A percentile compares a stretch with the other conserved stretches of the same genome.
These are phyloP conservation scores for Eupeodes latifasciatus DNA, from an alignment of 2,888 invertebrate genomes.

Conservation along the genomic window DNA sequence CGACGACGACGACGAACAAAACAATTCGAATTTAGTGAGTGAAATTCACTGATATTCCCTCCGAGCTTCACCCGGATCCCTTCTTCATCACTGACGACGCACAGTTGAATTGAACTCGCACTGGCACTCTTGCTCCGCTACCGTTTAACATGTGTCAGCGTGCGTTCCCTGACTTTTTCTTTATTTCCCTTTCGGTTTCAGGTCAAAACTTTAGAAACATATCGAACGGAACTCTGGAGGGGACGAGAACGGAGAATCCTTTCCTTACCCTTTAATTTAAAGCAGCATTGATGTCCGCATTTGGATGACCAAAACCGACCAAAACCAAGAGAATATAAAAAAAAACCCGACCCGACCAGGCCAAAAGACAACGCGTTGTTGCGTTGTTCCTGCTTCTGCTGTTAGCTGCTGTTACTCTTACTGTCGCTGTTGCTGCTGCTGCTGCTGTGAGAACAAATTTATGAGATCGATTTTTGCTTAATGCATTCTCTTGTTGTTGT, in stretches of 20 bases:
- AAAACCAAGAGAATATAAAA: neutral
- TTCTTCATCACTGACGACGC: neutral
- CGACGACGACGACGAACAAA: slow-evolving; percentile 25
- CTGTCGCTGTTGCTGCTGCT: slow-evolving; percentile 1
- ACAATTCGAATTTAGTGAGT: slow-evolving; percentile 34
- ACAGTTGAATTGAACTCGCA: neutral
- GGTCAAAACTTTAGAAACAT: slow-evolving; percentile 51
- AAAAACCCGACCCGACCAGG: slow-evolving; percentile 39
- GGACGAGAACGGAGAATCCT: slow-evolving; percentile 31
- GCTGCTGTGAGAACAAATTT: slow-evolving; percentile 82
- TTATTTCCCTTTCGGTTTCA: slow-evolving; percentile 63
- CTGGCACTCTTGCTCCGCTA: slow-evolving; percentile 74
- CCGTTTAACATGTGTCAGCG: slow-evolving; percentile 78
- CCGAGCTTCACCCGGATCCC: slow-evolving; percentile 2
- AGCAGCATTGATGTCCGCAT: slow-evolving; percentile 64
- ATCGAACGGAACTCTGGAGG: neutral
- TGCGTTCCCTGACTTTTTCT: slow-evolving; percentile 67
- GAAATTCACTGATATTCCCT: slow-evolving; percentile 38
- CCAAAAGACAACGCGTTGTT: slow-evolving; percentile 67
- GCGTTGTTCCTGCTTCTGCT: neutral
- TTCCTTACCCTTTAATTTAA: slow-evolving; percentile 72
- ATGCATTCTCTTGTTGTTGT: slow-evolving; percentile 83
- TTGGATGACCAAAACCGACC: slow-evolving; percentile 46
- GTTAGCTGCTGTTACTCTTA: slow-evolving; percentile 1
- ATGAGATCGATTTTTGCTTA: slow-evolving; percentile 84